Evolutionary conservation across 2,113 vertebrate genomes (phyloP), one percentile per base, ranked within the genome.

Genomic region (Phodopus roborovskii): DNA sequence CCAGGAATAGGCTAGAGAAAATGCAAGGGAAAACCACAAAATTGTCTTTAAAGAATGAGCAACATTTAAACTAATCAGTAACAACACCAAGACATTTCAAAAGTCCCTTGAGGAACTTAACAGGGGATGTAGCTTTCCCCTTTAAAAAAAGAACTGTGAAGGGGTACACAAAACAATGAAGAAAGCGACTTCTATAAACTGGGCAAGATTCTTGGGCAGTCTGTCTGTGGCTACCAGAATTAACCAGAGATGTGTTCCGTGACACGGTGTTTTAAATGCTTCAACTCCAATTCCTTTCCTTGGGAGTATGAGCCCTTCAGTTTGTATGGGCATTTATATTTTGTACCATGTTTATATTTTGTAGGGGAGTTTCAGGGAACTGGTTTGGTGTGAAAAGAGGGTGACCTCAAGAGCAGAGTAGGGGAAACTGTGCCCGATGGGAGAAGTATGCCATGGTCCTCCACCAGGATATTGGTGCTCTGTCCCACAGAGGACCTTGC

Each of bases 381-480:
- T 5, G 7, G 53, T 33, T 4, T 2, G 16, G 68, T 36, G 13
- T 4, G 28, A 24, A 1, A 33, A 12, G n/a, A 3, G 1, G 58
- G 19, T 22, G 66, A 16, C 7, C 17, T 19, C 24, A 10, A 10
- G 28, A 19, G 3, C 22, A 28, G 81, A 24, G n/a, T 64, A 28
- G 33, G 28, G 7, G 22, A 28, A 50, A 30, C 6, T 58, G 71
- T 42, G 28, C 22, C 48, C 30, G 4, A 4, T 1, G 5, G 8
- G 28, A 56, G 20, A 42, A 39, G 10, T 15, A 6, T 1, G 36
- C 16, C 64, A 75, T 2, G 0, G 4, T n/a, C 70, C 4, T 5
- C 45, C 4, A 15, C 42, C 62, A 6, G 62, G 2, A 42, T 2
- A 1, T 3, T 22, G n/a, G 33, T 1, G 12, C 56, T 3, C 2